These are phyloP conservation scores for Zoanthus sociatus DNA, from an alignment of 92 coral and sea anemone genomes.

Conservation along the genomic window DNA sequence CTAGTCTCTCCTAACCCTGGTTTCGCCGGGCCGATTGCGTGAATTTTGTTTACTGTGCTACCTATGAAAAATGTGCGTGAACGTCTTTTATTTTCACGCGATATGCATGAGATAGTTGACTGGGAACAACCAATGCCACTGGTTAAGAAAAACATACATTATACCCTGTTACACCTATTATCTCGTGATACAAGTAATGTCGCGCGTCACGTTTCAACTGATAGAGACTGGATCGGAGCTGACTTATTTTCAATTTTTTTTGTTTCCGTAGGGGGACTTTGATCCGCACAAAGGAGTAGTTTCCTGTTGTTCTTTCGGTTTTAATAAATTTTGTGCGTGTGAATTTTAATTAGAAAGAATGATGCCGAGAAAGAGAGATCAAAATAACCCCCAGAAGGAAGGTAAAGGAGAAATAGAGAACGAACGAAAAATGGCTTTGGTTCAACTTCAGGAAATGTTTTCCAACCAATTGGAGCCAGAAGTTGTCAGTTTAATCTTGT, in stretches of 20 bases:
- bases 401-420: constrained; percentile 39
- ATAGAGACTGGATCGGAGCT: constrained; percentile 17
- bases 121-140: too few species aligned
- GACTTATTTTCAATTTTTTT: background rate
- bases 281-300: background rate
- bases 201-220: too few species aligned
- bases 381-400: background rate
- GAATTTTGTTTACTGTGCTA: too few species aligned
- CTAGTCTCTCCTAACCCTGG: too few species aligned
- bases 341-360: background rate
- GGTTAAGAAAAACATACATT: too few species aligned
- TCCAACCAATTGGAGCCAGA: constrained; percentile 80
- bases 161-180: too few species aligned
- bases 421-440: constrained; percentile 64
- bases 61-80: too few species aligned
- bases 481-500: constrained; percentile 86
- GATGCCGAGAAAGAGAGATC: constrained; percentile 32
- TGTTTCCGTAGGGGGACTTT: background rate
- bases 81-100: too few species aligned
- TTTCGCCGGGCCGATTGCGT: too few species aligned
- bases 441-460: constrained; percentile 84
- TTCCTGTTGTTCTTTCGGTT: background rate
- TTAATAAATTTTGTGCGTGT: background rate
- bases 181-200: too few species aligned
- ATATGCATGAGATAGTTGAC: too few species aligned